phyloP scores from a whole-genome alignment of 1,140 invertebrate species.

The Drosophila erecta region DNA sequence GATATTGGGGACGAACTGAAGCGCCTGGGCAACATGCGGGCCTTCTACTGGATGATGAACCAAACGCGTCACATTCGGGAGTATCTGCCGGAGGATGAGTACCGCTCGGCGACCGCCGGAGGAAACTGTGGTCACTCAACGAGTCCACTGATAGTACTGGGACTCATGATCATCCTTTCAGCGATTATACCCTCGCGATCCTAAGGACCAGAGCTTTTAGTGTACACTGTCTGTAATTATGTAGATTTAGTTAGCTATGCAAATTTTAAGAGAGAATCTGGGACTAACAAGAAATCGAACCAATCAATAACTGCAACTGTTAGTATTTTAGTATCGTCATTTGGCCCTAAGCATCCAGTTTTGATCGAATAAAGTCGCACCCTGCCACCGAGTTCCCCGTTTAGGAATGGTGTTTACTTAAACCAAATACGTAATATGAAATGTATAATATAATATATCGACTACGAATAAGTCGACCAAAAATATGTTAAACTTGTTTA shows the following conservation, averaged over 20 bases:
- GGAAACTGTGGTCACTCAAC: conserved; percentile 3
- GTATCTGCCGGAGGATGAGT: conserved; percentile 80
- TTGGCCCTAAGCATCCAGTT: conserved; percentile 26
- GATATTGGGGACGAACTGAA: conserved; percentile 90
- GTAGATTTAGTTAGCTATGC: conserved; percentile 74
- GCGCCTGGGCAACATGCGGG: conserved; percentile 88
- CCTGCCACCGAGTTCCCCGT: conserved; percentile 15
- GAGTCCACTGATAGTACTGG: conserved; percentile 6
- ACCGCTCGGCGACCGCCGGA: conserved; percentile 60
- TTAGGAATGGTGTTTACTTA: conserved; percentile 35
- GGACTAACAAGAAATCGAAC: conserved; percentile 65
- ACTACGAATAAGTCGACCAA: no score
- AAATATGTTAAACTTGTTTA: conserved; percentile 62
- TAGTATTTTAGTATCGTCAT: conserved; percentile 51
- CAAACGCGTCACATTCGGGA: conserved; percentile 90
- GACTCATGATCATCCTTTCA: conserved; percentile 23
- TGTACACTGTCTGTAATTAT: conserved; percentile 41
- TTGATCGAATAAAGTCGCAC: conserved; percentile 14
- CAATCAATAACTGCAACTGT: conserved; percentile 40
- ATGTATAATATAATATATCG: no score
- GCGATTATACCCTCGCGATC: conserved; percentile 6
- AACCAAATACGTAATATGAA: conserved; percentile 56
- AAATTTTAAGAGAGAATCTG: conserved; percentile 63
- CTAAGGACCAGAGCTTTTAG: conserved; percentile 18
- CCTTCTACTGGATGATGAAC: conserved; percentile 92